Conservation (phyloP, 2,113 vertebrate species). For the Lota lota region DNA sequence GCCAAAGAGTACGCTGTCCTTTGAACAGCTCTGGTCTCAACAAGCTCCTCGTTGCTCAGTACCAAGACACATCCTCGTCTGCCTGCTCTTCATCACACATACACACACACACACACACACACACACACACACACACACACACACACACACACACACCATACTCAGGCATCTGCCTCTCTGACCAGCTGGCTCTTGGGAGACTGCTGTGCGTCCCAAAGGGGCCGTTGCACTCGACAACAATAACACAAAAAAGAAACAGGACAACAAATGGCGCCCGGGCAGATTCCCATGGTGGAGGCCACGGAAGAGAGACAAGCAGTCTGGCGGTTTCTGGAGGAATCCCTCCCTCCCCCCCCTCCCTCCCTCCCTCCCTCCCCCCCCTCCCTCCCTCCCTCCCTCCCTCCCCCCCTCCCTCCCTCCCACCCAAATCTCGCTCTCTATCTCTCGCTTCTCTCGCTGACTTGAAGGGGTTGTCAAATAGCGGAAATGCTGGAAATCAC, state of each 20-base stretch:
- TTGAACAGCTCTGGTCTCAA: background rate
- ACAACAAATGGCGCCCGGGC: constrained; percentile 23
- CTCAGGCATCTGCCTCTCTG: constrained; percentile 6
- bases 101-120: too few species aligned
- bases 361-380: constrained; percentile 14
- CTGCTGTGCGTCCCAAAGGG: constrained; percentile 1
- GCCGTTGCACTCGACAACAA: constrained; percentile 24
- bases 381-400: constrained; percentile 1
- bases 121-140: background rate
- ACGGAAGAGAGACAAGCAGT: constrained; percentile 45
- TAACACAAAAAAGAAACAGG: constrained; percentile 38
- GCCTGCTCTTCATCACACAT: constrained; percentile 6
- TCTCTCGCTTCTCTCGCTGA: background rate
- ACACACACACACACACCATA: background rate
- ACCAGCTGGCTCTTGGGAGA: constrained; percentile 10
- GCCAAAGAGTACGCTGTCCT: background rate
- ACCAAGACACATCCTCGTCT: background rate
- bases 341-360: constrained; percentile 23
- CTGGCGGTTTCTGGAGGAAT: constrained; percentile 61
- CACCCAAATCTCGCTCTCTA: too few species aligned
- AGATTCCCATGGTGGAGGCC: constrained; percentile 38
- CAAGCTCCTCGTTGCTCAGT: background rate
- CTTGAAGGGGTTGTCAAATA: background rate
- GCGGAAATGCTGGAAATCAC: background rate
- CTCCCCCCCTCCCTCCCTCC: background rate